Conservation (phyloP, 2,888 invertebrate species). For the Pammene aurita region DNA sequence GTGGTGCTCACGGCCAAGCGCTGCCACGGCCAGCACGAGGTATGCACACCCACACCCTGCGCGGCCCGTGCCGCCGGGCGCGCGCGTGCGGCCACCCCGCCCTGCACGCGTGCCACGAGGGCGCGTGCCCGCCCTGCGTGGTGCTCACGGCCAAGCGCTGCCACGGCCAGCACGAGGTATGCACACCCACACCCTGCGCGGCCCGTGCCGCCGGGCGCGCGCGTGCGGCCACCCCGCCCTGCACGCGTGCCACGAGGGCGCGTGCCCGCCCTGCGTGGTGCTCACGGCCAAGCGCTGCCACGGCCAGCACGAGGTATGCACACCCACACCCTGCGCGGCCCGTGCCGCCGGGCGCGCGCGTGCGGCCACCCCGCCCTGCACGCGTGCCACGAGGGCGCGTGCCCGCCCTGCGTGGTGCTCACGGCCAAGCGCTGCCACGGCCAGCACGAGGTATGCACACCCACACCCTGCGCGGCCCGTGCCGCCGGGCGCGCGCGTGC, state of each 20-base stretch:
- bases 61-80: constrained; percentile 2
- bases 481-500: constrained; percentile 78
- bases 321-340: too few species aligned
- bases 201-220: constrained; percentile 55
- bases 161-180: constrained; percentile 89
- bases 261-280: constrained; percentile 85
- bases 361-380: constrained; percentile 88
- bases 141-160: constrained; percentile 91
- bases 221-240: constrained; percentile 89
- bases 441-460: constrained; percentile 88
- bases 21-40: constrained; percentile 91
- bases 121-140: constrained; percentile 84
- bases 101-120: constrained; percentile 86
- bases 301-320: constrained; percentile 89
- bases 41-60: too few species aligned
- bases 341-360: constrained; percentile 66
- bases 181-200: too few species aligned
- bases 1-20: constrained; percentile 90
- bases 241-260: constrained; percentile 85
- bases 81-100: constrained; percentile 90
- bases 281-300: constrained; percentile 91
- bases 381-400: constrained; percentile 85
- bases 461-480: too few species aligned
- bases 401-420: constrained; percentile 87
- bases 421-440: constrained; percentile 92